phyloP scores from a whole-genome alignment of 1,140 invertebrate genomes.

The Metaphire vulgaris region DNA sequence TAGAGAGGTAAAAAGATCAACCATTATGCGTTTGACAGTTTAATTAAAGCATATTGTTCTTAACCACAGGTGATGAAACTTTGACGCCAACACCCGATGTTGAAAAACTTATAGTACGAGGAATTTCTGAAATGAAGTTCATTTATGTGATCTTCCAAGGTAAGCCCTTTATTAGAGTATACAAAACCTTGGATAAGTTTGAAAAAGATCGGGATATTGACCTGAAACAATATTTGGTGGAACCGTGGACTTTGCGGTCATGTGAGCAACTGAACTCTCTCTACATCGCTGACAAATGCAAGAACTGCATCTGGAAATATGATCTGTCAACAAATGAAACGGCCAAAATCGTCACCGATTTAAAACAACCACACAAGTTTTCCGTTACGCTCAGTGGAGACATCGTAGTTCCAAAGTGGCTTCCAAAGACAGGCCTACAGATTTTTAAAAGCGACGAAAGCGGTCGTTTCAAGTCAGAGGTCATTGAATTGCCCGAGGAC shows the following conservation, averaged over 20 bases:
- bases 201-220: neutral
- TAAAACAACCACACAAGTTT: neutral
- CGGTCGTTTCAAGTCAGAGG: neutral
- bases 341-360: neutral
- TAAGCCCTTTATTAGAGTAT: neutral
- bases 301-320: neutral
- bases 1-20: too few species aligned
- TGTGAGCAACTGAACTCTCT: neutral
- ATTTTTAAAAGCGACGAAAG: neutral
- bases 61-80: too few species aligned
- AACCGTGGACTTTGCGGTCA: neutral
- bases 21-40: too few species aligned
- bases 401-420: neutral
- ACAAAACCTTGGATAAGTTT: neutral
- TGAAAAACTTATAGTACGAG: neutral
- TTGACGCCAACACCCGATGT: neutral
- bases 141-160: neutral
- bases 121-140: neutral
- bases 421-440: neutral
- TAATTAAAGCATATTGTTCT: too few species aligned
- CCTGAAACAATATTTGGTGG: neutral
- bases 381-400: neutral
- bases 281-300: neutral
- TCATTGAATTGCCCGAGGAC: neutral
- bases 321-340: neutral